These are phyloP conservation scores for Drosophila quadrilineata DNA, from an alignment of 1,140 invertebrate species.

Conservation along the genomic window DNA sequence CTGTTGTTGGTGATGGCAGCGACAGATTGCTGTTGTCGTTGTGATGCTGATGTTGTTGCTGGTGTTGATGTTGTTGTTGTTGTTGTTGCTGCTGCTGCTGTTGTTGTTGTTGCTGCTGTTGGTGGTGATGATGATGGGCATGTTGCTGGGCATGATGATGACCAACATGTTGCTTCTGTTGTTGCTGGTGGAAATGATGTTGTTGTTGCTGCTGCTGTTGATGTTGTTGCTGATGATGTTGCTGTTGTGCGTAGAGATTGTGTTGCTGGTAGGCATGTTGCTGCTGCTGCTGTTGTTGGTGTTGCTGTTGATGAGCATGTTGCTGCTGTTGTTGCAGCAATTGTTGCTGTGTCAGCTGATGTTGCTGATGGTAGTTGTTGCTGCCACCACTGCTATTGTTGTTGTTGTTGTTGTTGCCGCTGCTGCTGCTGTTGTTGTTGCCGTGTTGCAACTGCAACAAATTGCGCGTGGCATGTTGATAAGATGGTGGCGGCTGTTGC, in stretches of 20 bases:
- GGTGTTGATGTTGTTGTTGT: conserved; percentile 82
- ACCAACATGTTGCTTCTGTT: conserved; percentile 56
- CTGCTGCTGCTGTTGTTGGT: conserved; percentile 59
- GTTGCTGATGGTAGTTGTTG: conserved; percentile 52
- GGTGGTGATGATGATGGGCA: conserved; percentile 59
- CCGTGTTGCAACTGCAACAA: conserved; percentile 84
- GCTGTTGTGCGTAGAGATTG: conserved; percentile 27
- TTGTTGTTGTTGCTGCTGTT: conserved; percentile 54
- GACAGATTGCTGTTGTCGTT: conserved; percentile 89
- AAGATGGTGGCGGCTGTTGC: conserved; percentile 77
- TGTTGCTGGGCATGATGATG: conserved; percentile 58
- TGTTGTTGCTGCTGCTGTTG: conserved; percentile 71
- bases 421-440: conserved; percentile 80
- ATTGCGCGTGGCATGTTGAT: conserved; percentile 80
- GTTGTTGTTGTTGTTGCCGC: conserved; percentile 56
- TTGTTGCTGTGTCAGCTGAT: conserved; percentile 41
- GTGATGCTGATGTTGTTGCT: conserved; percentile 85
- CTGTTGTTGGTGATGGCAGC: conserved; percentile 85
- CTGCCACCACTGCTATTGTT: conserved; percentile 35
- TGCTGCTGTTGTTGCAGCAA: conserved; percentile 62
- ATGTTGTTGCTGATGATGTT: conserved; percentile 83
- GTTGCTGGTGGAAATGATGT: conserved; percentile 40
- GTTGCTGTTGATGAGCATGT: conserved; percentile 56
- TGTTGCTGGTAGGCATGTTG: conserved; percentile 52
- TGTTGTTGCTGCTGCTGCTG: conserved; percentile 81